Evolutionary conservation across 2,113 vertebrate species (phyloP).

Genomic region (Cyprinodon variegatus): DNA sequence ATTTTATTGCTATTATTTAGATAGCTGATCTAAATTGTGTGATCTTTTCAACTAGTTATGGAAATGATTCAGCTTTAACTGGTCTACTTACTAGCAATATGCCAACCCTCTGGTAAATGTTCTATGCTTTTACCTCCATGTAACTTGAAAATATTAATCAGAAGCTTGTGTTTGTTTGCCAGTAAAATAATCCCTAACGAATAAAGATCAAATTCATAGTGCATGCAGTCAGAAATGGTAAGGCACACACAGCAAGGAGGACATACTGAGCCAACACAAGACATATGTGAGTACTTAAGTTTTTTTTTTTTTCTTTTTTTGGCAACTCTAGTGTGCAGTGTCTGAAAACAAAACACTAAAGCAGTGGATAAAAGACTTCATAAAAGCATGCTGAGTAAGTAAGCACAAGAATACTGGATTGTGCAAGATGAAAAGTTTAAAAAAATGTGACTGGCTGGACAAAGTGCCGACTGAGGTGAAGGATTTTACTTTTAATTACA

Average conservation of each 20-base stretch:
- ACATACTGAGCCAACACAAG: conserved; percentile 34
- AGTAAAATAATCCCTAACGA: conserved; percentile 8
- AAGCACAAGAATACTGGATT: conserved; percentile 23
- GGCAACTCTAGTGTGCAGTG: conserved; percentile 40
- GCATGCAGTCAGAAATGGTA: conserved; percentile 27
- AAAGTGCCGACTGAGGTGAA: conserved; percentile 9
- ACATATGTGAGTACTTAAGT: conserved; percentile 54
- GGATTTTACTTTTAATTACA: conserved; percentile 4
- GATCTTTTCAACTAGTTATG: neutral
- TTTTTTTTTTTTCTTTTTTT: conserved; percentile 13
- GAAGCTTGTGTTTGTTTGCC: neutral
- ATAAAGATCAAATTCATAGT: conserved; percentile 18
- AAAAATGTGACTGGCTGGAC: conserved; percentile 18
- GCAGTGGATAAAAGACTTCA: conserved; percentile 15
- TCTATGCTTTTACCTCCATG: neutral
- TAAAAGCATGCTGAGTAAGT: conserved; percentile 40
- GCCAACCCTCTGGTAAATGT: neutral
- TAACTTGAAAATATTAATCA: conserved; percentile 7
- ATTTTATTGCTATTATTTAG: no score
- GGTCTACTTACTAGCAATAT: neutral
- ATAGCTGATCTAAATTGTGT: neutral
- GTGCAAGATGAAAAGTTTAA: conserved; percentile 41
- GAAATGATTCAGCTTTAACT: neutral
- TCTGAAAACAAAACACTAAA: conserved; percentile 47
- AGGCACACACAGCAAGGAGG: conserved; percentile 32